A percentile compares a stretch with the other conserved stretches of the same genome.
Evolutionary conservation across 2,113 vertebrate species (phyloP).

Genomic region (Albula goreensis): DNA sequence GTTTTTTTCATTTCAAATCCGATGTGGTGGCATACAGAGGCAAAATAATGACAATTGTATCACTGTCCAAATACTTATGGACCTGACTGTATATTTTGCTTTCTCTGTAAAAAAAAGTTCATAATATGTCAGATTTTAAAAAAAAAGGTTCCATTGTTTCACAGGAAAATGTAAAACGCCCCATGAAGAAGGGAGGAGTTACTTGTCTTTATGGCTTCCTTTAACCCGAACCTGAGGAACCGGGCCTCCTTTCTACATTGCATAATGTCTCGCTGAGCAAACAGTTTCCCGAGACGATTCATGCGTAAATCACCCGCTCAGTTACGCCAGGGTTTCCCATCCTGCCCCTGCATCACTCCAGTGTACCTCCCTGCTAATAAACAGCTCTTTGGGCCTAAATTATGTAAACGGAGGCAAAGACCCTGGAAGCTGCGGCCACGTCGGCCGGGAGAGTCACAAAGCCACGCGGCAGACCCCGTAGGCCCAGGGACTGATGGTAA

Average conservation of each 20-base stretch:
- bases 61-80: no score
- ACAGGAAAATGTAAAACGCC: no score
- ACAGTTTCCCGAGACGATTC: not conserved
- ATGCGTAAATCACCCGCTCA: not conserved
- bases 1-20: no score
- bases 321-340: not conserved
- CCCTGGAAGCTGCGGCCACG: not conserved
- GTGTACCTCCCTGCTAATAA: not conserved
- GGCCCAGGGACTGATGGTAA: not conserved
- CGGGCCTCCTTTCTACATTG: not conserved
- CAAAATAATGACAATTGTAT: no score
- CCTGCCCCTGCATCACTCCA: not conserved
- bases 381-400: not conserved
- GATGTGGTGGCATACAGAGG: no score
- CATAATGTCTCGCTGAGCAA: not conserved
- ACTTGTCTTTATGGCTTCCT: not conserved
- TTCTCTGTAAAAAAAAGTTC: no score
- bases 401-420: not conserved
- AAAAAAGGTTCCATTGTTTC: not conserved
- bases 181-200: not conserved
- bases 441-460: not conserved
- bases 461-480: not conserved
- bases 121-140: not conserved
- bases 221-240: not conserved
- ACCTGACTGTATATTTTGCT: no score